Base-by-base conservation (phyloP, 2,797 vertebrate species). In the Thripadectes ignobilis region DNA sequence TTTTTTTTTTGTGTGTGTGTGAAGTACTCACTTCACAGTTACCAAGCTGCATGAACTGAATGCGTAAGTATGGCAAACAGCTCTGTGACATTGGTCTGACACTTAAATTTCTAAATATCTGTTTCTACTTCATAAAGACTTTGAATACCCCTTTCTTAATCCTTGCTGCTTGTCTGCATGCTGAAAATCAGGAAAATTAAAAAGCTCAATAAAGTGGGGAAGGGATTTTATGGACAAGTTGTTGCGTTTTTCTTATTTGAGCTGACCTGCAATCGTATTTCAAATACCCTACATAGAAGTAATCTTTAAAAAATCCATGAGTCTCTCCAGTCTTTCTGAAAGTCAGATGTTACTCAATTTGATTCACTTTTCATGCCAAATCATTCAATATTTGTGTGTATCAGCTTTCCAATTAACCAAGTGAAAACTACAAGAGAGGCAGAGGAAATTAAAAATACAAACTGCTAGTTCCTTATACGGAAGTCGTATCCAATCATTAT, bases 1-100 rank as follows among this genome's bases (percentile, higher is more conserved):
- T 5, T 14, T 27, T 12, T 3, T n/a, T n/a, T 6, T n/a, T 29
- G 22, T 41, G 22, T 63, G 20, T 45, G n/a, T 61, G 46, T 84
- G 69, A 87, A 91, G 88, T 89, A 93, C 72, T 61, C 74, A 62
- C 88, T 97, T 96, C 96, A 89, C 93, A 94, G 95, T 97, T 95
- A 96, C 96, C 95, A 93, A 43, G 62, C 68, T 91, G 52, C 93
- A 68, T 96, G 97, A 85, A 73, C 52, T 88, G 97, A 97, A 97
- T 97, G 84, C 34, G 10, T 59, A 96, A 98, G 69, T 30, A 36
- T 48, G 59, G 26, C 67, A 89, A 92, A 90, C 62, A 63, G 29
- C 68, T 92, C 58, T 39, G 66, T 95, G 93, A 77, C 15, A 24
- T 63, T 80, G 80, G 12, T 63, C 66, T 90, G 77, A 57, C 65